Evolutionary conservation across 2,113 vertebrate genomes (phyloP).

Genomic region (Tenrec ecaudatus): DNA sequence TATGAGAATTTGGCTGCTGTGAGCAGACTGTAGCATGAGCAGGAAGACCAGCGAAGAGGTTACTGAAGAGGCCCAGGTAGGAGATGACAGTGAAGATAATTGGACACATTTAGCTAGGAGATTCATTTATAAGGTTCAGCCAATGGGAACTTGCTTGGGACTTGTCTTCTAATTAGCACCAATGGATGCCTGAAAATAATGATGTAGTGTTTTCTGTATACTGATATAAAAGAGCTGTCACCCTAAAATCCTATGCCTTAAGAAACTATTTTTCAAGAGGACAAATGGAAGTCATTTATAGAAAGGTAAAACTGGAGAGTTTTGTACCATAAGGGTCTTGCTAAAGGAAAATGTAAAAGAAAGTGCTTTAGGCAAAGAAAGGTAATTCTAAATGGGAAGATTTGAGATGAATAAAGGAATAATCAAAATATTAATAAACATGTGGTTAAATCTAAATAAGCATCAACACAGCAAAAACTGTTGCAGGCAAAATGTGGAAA

Average conservation of each 20-base stretch:
- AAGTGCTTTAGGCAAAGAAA: background rate
- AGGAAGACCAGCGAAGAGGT: background rate
- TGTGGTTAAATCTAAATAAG: background rate
- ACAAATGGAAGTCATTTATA: slow-evolving; percentile 14
- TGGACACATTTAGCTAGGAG: background rate
- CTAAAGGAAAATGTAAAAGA: slow-evolving; percentile 42
- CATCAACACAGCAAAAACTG: slow-evolving; percentile 29
- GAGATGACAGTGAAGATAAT: background rate
- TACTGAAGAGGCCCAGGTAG: background rate
- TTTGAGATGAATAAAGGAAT: background rate
- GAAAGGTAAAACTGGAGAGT: background rate
- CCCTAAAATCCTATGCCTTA: background rate
- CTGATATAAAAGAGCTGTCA: too few relatives aligned
- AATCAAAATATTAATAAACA: slow-evolving; percentile 9
- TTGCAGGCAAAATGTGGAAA: background rate
- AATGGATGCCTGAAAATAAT: background rate
- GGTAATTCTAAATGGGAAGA: background rate
- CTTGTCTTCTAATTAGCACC: background rate
- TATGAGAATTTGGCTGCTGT: background rate
- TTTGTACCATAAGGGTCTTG: background rate
- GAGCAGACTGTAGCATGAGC: background rate
- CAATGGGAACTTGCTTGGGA: background rate
- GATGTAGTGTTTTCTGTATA: background rate
- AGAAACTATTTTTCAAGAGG: background rate
- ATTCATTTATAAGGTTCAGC: background rate